Evolutionary conservation across 2,888 invertebrate species (phyloP).

Genomic region (Ypsolopha sequella): DNA sequence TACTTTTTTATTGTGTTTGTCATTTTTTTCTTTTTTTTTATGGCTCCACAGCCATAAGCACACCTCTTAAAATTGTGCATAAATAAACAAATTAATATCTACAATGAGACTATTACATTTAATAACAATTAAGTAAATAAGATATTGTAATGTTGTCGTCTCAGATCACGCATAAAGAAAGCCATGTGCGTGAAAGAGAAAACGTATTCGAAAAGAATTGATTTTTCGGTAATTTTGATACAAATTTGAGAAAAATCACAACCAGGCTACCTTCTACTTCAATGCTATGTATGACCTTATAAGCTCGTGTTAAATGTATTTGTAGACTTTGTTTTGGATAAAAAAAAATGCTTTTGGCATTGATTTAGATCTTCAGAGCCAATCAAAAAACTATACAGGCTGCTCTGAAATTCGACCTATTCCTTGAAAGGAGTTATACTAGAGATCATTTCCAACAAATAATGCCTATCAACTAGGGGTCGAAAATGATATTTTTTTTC

Average conservation of each 20-base stretch:
- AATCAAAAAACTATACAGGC: too few species aligned
- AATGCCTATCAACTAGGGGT: too few species aligned
- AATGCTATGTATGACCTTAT: too few species aligned
- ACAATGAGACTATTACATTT: neutral
- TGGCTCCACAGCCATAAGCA: slow-evolving; percentile 55
- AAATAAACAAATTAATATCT: slow-evolving; percentile 18
- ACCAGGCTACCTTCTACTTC: too few species aligned
- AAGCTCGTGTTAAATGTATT: too few species aligned
- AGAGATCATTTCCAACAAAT: too few species aligned
- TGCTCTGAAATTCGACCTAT: too few species aligned
- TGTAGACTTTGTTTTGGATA: too few species aligned
- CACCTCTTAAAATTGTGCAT: slow-evolving; percentile 32
- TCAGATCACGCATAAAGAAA: neutral
- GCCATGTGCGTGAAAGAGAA: neutral
- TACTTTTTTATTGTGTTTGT: slow-evolving; percentile 62
- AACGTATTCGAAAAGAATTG: neutral
- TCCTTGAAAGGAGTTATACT: too few species aligned
- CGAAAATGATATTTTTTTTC: too few species aligned
- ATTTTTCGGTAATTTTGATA: neutral
- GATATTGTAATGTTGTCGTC: neutral
- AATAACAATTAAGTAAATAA: neutral
- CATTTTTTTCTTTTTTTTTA: slow-evolving; percentile 49
- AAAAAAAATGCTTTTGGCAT: too few species aligned
- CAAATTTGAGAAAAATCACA: neutral
- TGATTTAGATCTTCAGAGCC: too few species aligned